phyloP scores from a whole-genome alignment of 2,113 vertebrate genomes.

The Malurus elegans region DNA sequence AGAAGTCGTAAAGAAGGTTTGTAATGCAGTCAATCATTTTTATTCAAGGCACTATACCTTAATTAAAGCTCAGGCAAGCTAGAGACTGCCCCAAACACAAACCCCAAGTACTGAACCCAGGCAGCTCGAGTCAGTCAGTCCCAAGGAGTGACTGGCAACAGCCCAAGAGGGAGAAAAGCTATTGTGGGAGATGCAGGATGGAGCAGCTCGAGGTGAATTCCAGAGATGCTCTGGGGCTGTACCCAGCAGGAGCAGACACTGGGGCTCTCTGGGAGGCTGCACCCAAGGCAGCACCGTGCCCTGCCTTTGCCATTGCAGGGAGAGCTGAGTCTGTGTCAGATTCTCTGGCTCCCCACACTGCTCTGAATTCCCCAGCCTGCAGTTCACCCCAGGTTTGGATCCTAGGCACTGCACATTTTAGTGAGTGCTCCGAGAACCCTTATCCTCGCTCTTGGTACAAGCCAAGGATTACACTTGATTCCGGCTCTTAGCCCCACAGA shows the following conservation, averaged over 20 bases:
- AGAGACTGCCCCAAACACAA: background rate
- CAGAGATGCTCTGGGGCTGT: accelerated
- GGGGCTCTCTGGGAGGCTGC: background rate
- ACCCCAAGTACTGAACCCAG: background rate
- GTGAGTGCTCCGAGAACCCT: background rate
- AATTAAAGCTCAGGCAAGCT: background rate
- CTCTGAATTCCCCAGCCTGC: background rate
- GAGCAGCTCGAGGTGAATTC: accelerated
- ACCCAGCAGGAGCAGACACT: background rate
- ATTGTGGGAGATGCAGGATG: background rate
- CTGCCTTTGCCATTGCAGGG: background rate
- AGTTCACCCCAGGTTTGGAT: background rate
- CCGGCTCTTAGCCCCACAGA: background rate
- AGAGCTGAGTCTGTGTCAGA: background rate
- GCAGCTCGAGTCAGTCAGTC: background rate
- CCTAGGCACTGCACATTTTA: background rate
- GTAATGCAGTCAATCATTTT: background rate
- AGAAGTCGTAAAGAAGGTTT: background rate
- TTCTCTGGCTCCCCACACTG: background rate
- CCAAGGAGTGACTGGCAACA: too few species aligned
- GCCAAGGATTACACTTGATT: background rate
- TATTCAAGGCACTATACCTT: background rate
- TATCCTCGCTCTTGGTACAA: background rate
- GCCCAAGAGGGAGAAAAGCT: background rate
- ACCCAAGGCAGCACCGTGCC: background rate